These are phyloP conservation scores for Forbesichthys agassizii DNA, from an alignment of 2,113 vertebrate species.

Conservation along the genomic window DNA sequence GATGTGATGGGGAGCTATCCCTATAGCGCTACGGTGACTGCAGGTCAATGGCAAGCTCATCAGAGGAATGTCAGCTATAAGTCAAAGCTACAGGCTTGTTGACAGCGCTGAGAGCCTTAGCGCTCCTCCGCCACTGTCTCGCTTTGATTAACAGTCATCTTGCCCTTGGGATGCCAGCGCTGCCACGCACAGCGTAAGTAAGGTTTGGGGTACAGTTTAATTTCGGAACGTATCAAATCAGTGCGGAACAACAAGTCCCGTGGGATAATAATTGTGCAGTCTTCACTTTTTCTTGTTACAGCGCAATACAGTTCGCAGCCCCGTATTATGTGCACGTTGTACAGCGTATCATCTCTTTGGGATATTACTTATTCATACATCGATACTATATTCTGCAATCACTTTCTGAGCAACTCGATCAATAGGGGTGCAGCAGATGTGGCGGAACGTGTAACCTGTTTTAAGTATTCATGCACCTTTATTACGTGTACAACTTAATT, in stretches of 20 bases:
- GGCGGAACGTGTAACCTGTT: background rate
- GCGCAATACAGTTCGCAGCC: too few species aligned
- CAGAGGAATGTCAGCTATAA: constrained; percentile 30
- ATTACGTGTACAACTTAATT: constrained; percentile 37
- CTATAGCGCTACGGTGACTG: constrained; percentile 9
- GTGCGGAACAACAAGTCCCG: too few species aligned
- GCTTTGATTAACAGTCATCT: constrained; percentile 39
- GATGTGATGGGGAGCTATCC: background rate
- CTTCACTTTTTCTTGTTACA: too few species aligned
- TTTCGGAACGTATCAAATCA: too few species aligned
- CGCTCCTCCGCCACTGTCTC: constrained; percentile 15
- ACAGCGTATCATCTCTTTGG: too few species aligned
- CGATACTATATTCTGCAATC: too few species aligned
- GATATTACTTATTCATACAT: too few species aligned
- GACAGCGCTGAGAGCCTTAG: constrained; percentile 17
- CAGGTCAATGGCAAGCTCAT: constrained; percentile 35
- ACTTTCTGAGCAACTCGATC: too few species aligned
- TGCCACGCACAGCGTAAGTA: constrained; percentile 13
- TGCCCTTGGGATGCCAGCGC: constrained; percentile 35
- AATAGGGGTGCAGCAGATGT: background rate
- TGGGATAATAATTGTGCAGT: too few species aligned
- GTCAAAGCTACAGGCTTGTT: constrained; percentile 28
- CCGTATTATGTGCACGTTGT: too few species aligned
- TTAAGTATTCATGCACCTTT: background rate
- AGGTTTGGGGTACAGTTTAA: too few species aligned